Evolutionary conservation across 2,797 vertebrate genomes (phyloP), one percentile per base, ranked within the genome.

Genomic region (Pampus argenteus): DNA sequence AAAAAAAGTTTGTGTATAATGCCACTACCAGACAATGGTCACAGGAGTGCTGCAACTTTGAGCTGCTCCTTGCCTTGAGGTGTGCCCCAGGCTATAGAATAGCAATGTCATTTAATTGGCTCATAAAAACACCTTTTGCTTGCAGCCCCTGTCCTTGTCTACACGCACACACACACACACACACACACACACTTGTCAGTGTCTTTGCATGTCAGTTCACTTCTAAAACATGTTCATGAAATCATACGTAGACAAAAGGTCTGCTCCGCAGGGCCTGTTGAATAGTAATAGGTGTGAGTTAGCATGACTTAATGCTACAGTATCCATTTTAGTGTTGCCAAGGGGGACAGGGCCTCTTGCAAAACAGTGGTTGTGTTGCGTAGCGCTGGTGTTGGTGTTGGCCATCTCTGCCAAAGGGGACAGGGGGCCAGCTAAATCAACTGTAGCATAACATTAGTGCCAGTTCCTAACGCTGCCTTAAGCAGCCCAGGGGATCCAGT

Each of bases 61-160:
- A 92, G 89, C 87, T 87, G 83, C 86, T 85, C 72, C 73, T 79
- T 64, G 92, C 93, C 94, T 91, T 84, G 78, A 90, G 94, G 89
- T 89, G 79, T 54, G 94, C 94, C 93, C 81, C 88, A 72, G 94
- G 94, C 93, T 84, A 83, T 79, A 67, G 89, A 89, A 94, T 92
- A 92, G 86, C 88, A 88, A 89, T 89, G 93, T 92, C 91, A 91
- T 89, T 93, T 93, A 94, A 94, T 93, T 93, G 93, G 94, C 90
- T 92, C 83, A 85, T 93, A 86, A 94, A 94, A 94, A 93, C 92
- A 92, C 91, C 88, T 91, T 91, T 92, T 90, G 88, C 86, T 90
- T 81, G 80, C 78, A 87, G 77, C 75, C 65, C 75, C 76, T 86
- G 81, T 82, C 87, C 88, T 81, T 71, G 54, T 84, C 76, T 82